Conservation (phyloP, 1,140 invertebrate genomes). For the Aphidius ervi region DNA sequence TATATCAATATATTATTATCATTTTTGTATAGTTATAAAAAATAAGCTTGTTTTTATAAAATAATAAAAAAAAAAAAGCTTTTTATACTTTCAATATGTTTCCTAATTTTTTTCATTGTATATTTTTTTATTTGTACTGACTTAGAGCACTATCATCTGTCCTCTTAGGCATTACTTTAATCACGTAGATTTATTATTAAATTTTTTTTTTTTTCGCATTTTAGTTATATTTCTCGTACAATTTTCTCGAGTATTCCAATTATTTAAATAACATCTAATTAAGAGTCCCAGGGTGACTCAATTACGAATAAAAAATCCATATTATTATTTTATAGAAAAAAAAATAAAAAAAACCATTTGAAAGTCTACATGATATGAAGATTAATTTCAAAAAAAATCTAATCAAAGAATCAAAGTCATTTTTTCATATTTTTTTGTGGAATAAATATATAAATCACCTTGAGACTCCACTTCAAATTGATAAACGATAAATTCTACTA, state of each 20-base stretch:
- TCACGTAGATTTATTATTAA: slow-evolving; percentile 5
- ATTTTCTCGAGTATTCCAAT: not conserved
- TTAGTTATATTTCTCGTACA: too few relatives aligned
- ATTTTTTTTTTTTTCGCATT: not conserved
- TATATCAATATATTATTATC: slow-evolving; percentile 9
- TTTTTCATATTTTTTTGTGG: slow-evolving; percentile 7
- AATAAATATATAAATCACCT: slow-evolving; percentile 1
- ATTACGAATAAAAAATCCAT: not conserved
- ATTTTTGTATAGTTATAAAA: slow-evolving; percentile 13
- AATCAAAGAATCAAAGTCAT: not conserved
- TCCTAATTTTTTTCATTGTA: slow-evolving; percentile 22
- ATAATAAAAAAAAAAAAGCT: slow-evolving; percentile 12
- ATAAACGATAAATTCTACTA: slow-evolving; percentile 6
- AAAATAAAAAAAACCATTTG: not conserved
- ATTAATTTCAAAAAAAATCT: slow-evolving; percentile 2
- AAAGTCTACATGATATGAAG: slow-evolving; percentile 5
- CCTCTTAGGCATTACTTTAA: slow-evolving; percentile 33
- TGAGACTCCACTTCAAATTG: slow-evolving; percentile 5
- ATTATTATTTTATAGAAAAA: not conserved
- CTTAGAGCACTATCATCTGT: slow-evolving; percentile 32
- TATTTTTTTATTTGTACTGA: slow-evolving; percentile 22
- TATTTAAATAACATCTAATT: not conserved
- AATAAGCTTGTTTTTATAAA: slow-evolving; percentile 11
- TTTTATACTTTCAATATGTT: not conserved
- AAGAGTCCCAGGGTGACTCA: slow-evolving; percentile 10